Evolutionary conservation across 1,140 invertebrate species (phyloP).

Genomic region (Eurosta solidaginis): DNA sequence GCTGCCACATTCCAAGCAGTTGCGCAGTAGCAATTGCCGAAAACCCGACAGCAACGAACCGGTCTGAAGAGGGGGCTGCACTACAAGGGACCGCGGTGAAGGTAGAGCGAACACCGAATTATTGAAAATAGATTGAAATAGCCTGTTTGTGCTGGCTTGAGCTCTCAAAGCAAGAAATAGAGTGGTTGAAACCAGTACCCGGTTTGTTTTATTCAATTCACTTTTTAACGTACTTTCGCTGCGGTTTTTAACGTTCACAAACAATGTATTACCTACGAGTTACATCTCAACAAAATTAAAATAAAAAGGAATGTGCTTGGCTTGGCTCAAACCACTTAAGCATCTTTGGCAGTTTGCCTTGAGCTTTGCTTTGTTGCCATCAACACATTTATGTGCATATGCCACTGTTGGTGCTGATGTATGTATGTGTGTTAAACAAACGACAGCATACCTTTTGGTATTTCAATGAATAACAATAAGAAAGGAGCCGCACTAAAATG

Average conservation of each 20-base stretch:
- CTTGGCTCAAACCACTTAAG: constrained; percentile 8
- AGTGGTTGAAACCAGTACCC: neutral
- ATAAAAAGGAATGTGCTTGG: neutral
- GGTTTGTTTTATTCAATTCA: constrained; percentile 11
- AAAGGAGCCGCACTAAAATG: neutral
- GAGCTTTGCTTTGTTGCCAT: constrained; percentile 24
- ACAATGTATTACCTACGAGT: neutral
- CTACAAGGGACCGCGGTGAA: neutral
- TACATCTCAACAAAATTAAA: neutral
- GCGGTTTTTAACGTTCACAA: neutral
- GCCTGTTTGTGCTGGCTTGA: neutral
- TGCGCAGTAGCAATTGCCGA: neutral
- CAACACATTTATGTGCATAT: too few relatives aligned
- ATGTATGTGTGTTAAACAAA: too few relatives aligned
- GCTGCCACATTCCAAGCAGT: neutral
- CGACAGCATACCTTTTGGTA: neutral
- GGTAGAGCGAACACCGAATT: neutral
- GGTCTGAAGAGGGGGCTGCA: neutral
- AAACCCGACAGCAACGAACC: neutral
- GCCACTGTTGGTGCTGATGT: too few relatives aligned
- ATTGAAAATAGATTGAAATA: constrained; percentile 18
- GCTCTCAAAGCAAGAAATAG: neutral
- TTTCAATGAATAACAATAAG: neutral
- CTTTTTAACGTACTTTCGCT: constrained; percentile 20
- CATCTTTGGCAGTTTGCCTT: constrained; percentile 27